These are phyloP conservation scores for Netelia fuscicornis DNA, from an alignment of 2,888 invertebrate genomes.

Conservation along the genomic window DNA sequence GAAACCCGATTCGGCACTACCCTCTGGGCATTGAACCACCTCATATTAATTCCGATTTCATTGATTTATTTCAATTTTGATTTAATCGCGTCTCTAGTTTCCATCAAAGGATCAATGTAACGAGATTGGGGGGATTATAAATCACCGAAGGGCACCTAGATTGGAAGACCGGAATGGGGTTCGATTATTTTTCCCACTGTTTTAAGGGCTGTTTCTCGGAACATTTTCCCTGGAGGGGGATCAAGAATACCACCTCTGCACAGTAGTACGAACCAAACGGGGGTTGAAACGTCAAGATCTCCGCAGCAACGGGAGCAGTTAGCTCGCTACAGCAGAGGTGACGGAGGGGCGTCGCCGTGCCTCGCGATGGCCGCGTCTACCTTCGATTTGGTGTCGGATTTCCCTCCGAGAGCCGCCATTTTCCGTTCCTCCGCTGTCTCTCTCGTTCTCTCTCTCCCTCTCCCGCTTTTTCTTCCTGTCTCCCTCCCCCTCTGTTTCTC, in stretches of 20 bases:
- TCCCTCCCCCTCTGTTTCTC: constrained; percentile 10
- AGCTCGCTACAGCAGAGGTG: constrained; percentile 68
- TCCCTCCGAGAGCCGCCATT: constrained; percentile 82
- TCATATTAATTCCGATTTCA: background rate
- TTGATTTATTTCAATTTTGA: constrained; percentile 25
- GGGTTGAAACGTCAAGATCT: constrained; percentile 51
- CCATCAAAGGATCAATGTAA: constrained; percentile 46
- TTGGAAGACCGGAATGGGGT: background rate
- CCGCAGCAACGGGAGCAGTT: constrained; percentile 49
- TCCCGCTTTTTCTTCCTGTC: too few species aligned
- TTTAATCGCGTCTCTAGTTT: constrained; percentile 32
- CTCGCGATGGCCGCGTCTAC: constrained; percentile 84
- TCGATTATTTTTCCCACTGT: constrained; percentile 49
- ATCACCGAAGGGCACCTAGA: constrained; percentile 18
- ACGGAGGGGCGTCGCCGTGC: constrained; percentile 83
- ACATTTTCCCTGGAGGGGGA: constrained; percentile 49
- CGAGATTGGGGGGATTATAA: constrained; percentile 45
- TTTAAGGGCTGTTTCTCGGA: constrained; percentile 55
- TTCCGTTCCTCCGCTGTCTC: constrained; percentile 79
- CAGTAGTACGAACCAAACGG: constrained; percentile 10
- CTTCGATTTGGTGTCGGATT: constrained; percentile 84
- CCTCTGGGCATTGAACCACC: background rate
- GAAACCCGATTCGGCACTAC: background rate
- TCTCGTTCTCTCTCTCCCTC: constrained; percentile 1
- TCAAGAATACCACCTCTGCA: constrained; percentile 21